A percentile compares a stretch with the other conserved stretches of the same genome.
These are phyloP conservation scores for Entomobrya proxima DNA, from an alignment of 2,888 invertebrate genomes.

Conservation along the genomic window DNA sequence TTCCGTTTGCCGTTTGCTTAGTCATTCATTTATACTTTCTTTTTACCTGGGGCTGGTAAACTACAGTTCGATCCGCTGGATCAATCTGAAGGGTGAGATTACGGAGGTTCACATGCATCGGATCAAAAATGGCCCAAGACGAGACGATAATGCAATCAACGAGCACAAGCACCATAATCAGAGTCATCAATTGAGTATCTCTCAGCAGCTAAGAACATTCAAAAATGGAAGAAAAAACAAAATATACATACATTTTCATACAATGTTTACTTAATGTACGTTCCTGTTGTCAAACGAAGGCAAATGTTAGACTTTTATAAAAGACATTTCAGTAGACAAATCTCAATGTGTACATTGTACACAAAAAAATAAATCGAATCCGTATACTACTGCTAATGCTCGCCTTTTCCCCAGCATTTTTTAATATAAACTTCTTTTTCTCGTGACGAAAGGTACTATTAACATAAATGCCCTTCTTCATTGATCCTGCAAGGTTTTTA, in stretches of 20 bases:
- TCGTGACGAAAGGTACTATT: constrained; percentile 22
- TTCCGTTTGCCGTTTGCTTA: background rate
- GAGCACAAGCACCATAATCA: constrained; percentile 88
- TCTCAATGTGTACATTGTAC: constrained; percentile 10
- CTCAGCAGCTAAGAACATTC: constrained; percentile 82
- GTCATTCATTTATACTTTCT: constrained; percentile 2
- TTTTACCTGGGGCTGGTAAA: constrained; percentile 89
- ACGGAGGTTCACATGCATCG: constrained; percentile 89
- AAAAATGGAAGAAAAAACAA: constrained; percentile 26
- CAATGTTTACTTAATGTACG: background rate
- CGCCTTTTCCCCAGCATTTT: background rate
- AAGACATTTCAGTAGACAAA: background rate
- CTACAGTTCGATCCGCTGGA: constrained; percentile 86
- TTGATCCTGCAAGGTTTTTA: background rate
- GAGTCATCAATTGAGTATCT: constrained; percentile 90
- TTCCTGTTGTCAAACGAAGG: background rate
- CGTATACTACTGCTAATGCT: too few species aligned
- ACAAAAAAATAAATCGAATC: background rate
- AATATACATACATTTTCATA: constrained; percentile 17
- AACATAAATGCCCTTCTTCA: constrained; percentile 27
- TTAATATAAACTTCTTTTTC: background rate
- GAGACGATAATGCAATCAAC: constrained; percentile 90
- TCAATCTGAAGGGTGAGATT: constrained; percentile 89
- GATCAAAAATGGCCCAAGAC: constrained; percentile 90
- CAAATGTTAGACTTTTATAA: background rate